A percentile compares a stretch with the other conserved stretches of the same genome.
These are phyloP conservation scores for Felis chaus DNA, from an alignment of 2,113 vertebrate species.

Conservation along the genomic window DNA sequence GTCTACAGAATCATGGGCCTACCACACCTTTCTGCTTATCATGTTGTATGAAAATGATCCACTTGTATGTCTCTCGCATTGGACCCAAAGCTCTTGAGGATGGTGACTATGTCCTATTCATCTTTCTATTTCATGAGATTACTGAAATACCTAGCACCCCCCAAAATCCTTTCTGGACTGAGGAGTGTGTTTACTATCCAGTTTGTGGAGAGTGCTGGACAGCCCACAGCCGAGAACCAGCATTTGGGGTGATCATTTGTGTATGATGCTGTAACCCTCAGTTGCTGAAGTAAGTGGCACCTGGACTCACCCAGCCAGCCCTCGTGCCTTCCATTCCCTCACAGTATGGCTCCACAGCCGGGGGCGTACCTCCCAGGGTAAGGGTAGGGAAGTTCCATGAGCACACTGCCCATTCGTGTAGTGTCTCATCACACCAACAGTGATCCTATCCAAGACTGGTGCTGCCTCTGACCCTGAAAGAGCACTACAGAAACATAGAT, in stretches of 20 bases:
- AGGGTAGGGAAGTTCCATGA: not conserved
- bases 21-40: not conserved
- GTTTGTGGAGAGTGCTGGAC: not conserved
- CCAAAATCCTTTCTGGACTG: not conserved
- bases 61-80: not conserved
- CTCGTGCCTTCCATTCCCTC: fast-evolving
- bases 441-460: not conserved
- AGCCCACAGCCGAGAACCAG: not conserved
- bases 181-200: not conserved
- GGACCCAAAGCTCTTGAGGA: not conserved
- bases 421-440: fast-evolving
- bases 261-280: not conserved
- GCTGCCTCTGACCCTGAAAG: not conserved
- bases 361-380: fast-evolving
- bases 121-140: not conserved
- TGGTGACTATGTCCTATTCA: not conserved
- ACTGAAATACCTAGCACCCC: not conserved
- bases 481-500: not conserved
- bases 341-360: not conserved
- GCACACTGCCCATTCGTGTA: not conserved
- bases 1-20: not conserved
- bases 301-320: not conserved
- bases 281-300: not conserved
- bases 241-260: not conserved
- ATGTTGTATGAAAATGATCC: not conserved